Evolutionary conservation across 2,797 vertebrate species (phyloP), one percentile per base, ranked within the genome.

Genomic region (Pogoniulus pusillus): DNA sequence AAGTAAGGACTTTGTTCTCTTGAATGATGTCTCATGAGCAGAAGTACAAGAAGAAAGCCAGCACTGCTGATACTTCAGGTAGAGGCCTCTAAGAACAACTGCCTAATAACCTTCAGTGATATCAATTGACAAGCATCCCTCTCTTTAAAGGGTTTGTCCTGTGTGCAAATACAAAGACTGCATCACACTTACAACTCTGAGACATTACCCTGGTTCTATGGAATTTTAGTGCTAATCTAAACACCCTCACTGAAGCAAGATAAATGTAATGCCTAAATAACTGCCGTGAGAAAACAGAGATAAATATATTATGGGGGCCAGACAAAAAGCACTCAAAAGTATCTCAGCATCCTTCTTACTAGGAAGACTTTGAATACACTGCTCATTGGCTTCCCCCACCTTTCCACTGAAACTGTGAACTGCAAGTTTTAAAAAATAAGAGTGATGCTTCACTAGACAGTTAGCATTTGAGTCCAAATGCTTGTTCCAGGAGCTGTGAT

Each of bases 211-310:
- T 85, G 51, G 55, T 89, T 62, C 63, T 85, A 3, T 79, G 82
- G 85, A 95, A 92, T 91, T 87, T 87, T 89, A 94, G 85, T 83
- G 82, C 68, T 87, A 69, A 91, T 66, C 66, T 83, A 91, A 95
- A 84, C 77, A 85, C 15, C 34, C 77, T 85, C 70, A 53, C 15
- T 65, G 69, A 83, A 87, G 75, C n/a, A 63, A 87, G 73, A 91
- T 81, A 93, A 93, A 87, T 63, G 13, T 63, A 81, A 87, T 65
- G 47, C 70, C 73, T 89, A 87, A 85, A 49, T 35, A 83, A 87
- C 63, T 73, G 66, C 37, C 59, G 78, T 29, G 85, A 89, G 47
- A 81, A 91, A 93, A 89, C 55, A 85, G 51, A 82, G 73, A 85
- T 92, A 93, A 94, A 89, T 0, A 2, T 80, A 89, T 87, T 93